Base-by-base conservation (phyloP, 2,888 invertebrate genomes). In the Nymphalis polychloros region DNA sequence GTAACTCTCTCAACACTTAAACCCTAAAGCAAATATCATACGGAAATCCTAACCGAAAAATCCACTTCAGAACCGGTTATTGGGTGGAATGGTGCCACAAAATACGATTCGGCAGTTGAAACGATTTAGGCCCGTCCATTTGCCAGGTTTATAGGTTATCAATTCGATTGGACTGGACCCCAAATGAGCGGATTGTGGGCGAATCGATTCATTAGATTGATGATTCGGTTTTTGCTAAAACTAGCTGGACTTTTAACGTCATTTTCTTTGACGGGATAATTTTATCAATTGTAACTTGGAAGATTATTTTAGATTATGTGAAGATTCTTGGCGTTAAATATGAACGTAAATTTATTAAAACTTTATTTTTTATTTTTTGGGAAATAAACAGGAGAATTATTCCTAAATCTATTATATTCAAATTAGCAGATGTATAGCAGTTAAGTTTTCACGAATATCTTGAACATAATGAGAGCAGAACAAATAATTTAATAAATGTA, bases 81-180 rank as follows among this genome's bases (percentile, higher is more conserved):
- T 85, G 83, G 81, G 77, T 78, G 68, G 78, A 82, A 83, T 83
- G 76, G 83, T 80, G 81, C 79, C 76, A 79, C 82, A 83, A 81
- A 87, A 85, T 85, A 86, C 85, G 85, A 81, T 79, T 79, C 78
- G 77, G 77, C 83, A 79, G 78, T 81, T 83, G 76, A 76, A 77
- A 73, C 86, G 82, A 85, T 86, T 88, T 87, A 85, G 84, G 84
- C 81, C 71, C 78, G 81, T 78, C 82, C 81, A 83, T 84, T 85
- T 79, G 77, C 69, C 77, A 77, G 81, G 79, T 78, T 77, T 78
- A 79, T 75, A 69, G 72, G 68, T 75, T 74, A 73, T 77, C 81
- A 83, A 81, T 81, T 81, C 80, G 79, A 84, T 83, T 77, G 80
- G 72, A 78, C 65, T 66, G 61, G 53, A 69, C 71, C 71, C 68